Conservation (phyloP, 2,113 vertebrate species). For the Cryptoleucopteryx plumbea region DNA sequence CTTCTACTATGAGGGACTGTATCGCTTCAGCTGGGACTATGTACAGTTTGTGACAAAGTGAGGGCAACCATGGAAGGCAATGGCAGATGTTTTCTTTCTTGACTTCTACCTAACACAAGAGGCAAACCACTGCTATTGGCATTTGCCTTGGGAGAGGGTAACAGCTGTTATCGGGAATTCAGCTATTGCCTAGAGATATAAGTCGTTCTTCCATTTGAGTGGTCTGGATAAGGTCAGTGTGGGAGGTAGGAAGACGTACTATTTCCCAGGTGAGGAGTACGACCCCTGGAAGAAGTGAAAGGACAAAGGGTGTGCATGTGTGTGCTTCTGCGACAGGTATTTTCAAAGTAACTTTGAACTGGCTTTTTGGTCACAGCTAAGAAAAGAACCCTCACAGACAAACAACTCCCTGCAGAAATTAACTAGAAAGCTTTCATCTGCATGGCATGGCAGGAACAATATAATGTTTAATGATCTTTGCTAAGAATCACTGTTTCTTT, state of each 20-base stretch:
- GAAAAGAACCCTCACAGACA: background rate
- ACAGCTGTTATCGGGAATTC: background rate
- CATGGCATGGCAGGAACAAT: background rate
- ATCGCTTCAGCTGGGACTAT: background rate
- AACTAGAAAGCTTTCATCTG: constrained; percentile 20
- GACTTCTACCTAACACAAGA: background rate
- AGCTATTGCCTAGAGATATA: background rate
- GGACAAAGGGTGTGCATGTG: accelerated
- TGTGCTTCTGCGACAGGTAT: background rate
- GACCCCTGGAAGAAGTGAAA: background rate
- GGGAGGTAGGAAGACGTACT: background rate
- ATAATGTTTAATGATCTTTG: background rate
- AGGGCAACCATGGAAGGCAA: background rate
- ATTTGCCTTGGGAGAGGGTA: background rate
- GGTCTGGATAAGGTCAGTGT: background rate
- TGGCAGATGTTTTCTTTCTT: background rate
- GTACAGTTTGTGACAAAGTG: background rate
- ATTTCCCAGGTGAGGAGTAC: background rate
- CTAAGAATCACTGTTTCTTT: background rate
- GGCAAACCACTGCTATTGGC: background rate
- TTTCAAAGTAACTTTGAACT: background rate
- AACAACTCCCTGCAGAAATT: background rate
- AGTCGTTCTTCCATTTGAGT: background rate
- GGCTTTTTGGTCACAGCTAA: background rate
- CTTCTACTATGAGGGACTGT: background rate